Evolutionary conservation across 2,888 invertebrate genomes (phyloP).

Genomic region (Drosophila fungiperda): DNA sequence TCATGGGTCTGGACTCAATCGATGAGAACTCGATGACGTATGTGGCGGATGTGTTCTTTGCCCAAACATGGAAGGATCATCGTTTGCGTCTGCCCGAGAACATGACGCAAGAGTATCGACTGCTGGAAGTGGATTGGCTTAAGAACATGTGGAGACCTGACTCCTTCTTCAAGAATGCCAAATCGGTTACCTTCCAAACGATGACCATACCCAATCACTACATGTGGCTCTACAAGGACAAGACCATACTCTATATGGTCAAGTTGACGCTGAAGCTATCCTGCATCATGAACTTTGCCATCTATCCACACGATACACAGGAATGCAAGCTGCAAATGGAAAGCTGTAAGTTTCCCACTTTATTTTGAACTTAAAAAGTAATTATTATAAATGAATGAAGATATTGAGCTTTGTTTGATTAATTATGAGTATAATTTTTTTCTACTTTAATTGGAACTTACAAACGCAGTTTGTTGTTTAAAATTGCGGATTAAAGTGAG

Average conservation of each 20-base stretch:
- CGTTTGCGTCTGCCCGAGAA: conserved; percentile 94
- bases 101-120: conserved; percentile 95
- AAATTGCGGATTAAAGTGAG: no score
- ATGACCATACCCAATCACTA: conserved; percentile 98
- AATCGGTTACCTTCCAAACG: conserved; percentile 96
- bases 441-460: no score
- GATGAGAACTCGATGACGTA: conserved; percentile 98
- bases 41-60: conserved; percentile 96
- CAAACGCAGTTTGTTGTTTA: no score
- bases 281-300: conserved; percentile 97
- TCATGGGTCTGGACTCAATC: conserved; percentile 97
- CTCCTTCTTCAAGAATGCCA: conserved; percentile 97
- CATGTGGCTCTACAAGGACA: conserved; percentile 95
- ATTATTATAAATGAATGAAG: not conserved
- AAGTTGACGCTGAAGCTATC: conserved; percentile 95
- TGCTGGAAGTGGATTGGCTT: conserved; percentile 95
- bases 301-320: conserved; percentile 97
- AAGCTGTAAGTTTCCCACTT: conserved; percentile 89
- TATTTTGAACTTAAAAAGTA: not conserved
- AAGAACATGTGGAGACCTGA: conserved; percentile 97
- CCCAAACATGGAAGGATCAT: conserved; percentile 97
- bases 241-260: conserved; percentile 92
- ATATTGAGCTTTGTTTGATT: no score
- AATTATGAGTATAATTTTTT: no score
- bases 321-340: conserved; percentile 98